These are phyloP conservation scores for Sebastes diploproa DNA, from an alignment of 2,797 vertebrate species.

Conservation along the genomic window DNA sequence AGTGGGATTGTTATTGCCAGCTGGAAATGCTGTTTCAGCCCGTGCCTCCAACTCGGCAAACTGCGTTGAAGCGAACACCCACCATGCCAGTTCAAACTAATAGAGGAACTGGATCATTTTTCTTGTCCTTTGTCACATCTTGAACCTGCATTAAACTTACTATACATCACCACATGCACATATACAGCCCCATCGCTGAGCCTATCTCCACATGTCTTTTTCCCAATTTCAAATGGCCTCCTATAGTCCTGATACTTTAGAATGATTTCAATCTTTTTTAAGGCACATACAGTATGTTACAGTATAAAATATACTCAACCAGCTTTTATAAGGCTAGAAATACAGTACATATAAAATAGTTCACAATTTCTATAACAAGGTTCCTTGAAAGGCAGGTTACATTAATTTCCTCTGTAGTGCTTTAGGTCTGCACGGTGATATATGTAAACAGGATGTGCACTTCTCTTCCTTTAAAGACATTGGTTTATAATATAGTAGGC, in stretches of 20 bases:
- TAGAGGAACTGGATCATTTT: constrained; percentile 46
- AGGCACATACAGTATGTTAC: constrained; percentile 67
- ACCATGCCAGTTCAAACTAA: constrained; percentile 67
- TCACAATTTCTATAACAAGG: constrained; percentile 48
- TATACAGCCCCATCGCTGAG: constrained; percentile 49
- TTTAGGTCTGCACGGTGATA: constrained; percentile 40
- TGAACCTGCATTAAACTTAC: constrained; percentile 64
- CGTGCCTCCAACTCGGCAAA: constrained; percentile 58
- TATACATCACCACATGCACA: constrained; percentile 51
- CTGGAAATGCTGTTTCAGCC: constrained; percentile 69
- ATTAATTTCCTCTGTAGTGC: constrained; percentile 54
- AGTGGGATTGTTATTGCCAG: constrained; percentile 75
- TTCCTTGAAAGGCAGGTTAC: constrained; percentile 54
- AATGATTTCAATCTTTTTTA: constrained; percentile 47
- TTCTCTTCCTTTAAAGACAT: constrained; percentile 59
- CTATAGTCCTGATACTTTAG: constrained; percentile 27
- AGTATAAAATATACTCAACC: constrained; percentile 67
- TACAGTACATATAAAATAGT: constrained; percentile 67
- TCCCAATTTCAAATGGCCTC: constrained; percentile 36
- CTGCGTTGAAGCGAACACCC: constrained; percentile 58
- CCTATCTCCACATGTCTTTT: constrained; percentile 36
- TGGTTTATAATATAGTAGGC: constrained; percentile 47
- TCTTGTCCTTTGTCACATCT: constrained; percentile 66
- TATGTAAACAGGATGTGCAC: constrained; percentile 61
- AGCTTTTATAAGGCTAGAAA: constrained; percentile 63